Base-by-base conservation (phyloP, 2,797 vertebrate species). In the Myotis vivesi region DNA sequence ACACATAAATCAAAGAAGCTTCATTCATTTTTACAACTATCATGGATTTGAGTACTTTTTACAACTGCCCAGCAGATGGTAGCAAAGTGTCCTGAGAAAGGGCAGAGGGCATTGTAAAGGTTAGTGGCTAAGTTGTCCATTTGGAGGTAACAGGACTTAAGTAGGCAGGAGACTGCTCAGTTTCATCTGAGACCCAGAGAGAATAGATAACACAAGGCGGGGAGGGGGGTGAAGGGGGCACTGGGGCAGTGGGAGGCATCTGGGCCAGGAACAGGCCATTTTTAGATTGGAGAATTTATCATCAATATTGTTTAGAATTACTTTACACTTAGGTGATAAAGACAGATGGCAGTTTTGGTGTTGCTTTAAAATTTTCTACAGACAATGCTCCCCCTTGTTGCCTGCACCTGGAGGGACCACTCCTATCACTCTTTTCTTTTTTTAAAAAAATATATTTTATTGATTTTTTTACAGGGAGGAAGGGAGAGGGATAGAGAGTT, bases 31-130 rank as follows among this genome's bases (percentile, higher is more conserved):
- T 36, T 30, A 25, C 30, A 72, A 19, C 46, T 33, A 23, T 13
- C 69, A 13, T 25, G 69, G 16, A 55, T 51, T n/a, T n/a, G 5
- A 76, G 64, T 22, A 6, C 19, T 86, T 88, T 69, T 8, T 62
- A 38, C 46, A 68, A 20, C 25, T 80, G 22, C 6, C 93, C 94
- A 94, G 95, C 25, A 95, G 88, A 71, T 89, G 94, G 72, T 86
- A 93, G 94, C 57, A 91, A 86, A 82, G 80, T 20, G 57, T 25
- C 76, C 19, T 8, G 41, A 49, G 53, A 13, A 46, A 51, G 13
- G 30, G 66, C 16, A 10, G 7, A 66, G 51, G 11, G 16, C 9
- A 19, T 11, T 6, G 19, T 17, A 22, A 71, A 36, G 16, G 3
- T 53, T 15, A 28, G 36, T 62, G 1, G 38, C 6, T 8, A 3